Conservation (phyloP, 1,140 invertebrate genomes). For the Ostrea edulis region DNA sequence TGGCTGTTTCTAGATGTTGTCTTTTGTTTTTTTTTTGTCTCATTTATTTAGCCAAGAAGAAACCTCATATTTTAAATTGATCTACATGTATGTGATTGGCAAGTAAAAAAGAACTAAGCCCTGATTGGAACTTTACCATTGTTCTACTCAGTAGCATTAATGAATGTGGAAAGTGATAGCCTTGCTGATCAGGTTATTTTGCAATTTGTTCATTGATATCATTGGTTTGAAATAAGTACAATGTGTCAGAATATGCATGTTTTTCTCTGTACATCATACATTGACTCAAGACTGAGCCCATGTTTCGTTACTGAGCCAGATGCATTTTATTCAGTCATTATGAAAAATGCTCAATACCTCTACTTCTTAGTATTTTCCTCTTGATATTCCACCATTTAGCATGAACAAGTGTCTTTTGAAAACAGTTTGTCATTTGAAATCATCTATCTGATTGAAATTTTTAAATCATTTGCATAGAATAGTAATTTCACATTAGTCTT, state of each 20-base stretch:
- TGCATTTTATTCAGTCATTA: neutral
- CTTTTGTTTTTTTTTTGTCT: neutral
- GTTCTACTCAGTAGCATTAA: neutral
- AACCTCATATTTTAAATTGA: neutral
- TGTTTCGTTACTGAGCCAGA: neutral
- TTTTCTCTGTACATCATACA: neutral
- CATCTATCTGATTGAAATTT: too few relatives aligned
- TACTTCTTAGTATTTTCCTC: neutral
- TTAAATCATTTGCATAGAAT: too few relatives aligned
- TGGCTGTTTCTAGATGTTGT: neutral
- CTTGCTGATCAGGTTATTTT: neutral
- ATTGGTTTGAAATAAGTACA: neutral
- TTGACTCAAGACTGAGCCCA: neutral
- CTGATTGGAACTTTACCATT: neutral
- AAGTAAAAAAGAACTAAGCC: neutral
- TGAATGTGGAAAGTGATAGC: neutral
- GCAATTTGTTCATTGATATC: neutral
- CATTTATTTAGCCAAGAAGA: conserved; percentile 11
- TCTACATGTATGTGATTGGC: neutral
- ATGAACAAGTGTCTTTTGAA: neutral
- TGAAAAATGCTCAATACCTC: neutral
- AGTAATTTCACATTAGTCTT: too few relatives aligned
- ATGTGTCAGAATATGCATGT: neutral
- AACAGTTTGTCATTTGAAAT: too few relatives aligned
- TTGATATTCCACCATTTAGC: neutral